Conservation (phyloP, 2,113 vertebrate genomes). For the Chrysochloris asiatica region DNA sequence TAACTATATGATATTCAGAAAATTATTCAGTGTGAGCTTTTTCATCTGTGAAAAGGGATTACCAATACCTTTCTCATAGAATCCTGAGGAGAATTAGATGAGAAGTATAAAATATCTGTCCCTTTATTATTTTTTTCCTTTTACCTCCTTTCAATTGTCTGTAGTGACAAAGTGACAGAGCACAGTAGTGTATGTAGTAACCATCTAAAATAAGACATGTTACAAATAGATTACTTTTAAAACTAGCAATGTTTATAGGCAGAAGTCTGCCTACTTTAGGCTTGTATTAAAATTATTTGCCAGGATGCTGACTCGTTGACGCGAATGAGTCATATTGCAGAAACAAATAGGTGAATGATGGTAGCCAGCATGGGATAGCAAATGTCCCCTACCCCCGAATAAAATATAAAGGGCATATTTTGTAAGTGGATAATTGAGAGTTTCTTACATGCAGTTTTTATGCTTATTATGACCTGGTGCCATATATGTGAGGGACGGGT, state of each 20-base stretch:
- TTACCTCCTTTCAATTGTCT: not conserved
- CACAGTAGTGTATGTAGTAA: not conserved
- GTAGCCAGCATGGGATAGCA: not conserved
- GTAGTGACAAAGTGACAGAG: not conserved
- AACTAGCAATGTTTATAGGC: not conserved
- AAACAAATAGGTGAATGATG: not conserved
- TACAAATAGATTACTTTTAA: conserved; percentile 11
- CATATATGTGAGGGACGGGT: conserved; percentile 29
- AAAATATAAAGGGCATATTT: conserved; percentile 48
- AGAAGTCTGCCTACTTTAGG: not conserved
- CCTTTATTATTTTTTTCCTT: not conserved
- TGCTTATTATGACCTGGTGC: conserved; percentile 53
- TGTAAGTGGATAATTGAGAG: conserved; percentile 67
- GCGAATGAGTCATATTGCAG: not conserved
- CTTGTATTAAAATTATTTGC: conserved; percentile 16
- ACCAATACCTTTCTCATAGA: not conserved
- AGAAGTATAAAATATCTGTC: not conserved
- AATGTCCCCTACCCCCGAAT: not conserved
- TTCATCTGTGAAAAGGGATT: conserved; percentile 19
- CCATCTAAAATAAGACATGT: not conserved
- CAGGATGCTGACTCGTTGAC: not conserved
- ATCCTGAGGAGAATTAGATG: not conserved
- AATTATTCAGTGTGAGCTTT: not conserved
- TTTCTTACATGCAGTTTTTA: conserved; percentile 40
- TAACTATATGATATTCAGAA: not conserved